Percentiles rank a stretch among this genome's conserved stretches.
These are phyloP conservation scores for Pitangus sulphuratus DNA, from an alignment of 2,797 vertebrate species.

Conservation along the genomic window DNA sequence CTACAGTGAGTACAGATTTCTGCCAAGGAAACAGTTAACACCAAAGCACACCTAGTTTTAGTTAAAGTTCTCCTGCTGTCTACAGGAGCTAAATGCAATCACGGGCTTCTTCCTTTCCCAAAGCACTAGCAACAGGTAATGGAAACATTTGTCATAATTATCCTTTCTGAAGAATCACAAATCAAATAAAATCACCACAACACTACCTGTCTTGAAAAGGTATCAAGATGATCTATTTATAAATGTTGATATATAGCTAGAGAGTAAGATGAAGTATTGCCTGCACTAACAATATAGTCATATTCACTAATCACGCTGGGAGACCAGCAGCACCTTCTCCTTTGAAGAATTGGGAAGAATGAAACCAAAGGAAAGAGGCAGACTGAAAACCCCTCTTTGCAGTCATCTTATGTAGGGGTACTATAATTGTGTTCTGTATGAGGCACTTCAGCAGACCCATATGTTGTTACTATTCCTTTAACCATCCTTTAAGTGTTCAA, in stretches of 20 bases:
- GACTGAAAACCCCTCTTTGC: not conserved
- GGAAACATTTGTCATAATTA: slow-evolving; percentile 63
- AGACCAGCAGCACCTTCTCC: not conserved
- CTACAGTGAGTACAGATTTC: not conserved
- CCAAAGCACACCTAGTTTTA: not conserved
- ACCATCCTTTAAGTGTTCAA: not conserved
- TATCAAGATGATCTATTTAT: slow-evolving; percentile 30
- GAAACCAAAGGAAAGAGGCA: not conserved
- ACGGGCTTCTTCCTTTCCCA: slow-evolving; percentile 12
- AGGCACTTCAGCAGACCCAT: not conserved
- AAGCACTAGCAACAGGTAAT: slow-evolving; percentile 33
- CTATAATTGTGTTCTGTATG: not conserved
- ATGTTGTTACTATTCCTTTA: not conserved
- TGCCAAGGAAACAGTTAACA: slow-evolving; percentile 25
- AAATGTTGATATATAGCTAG: slow-evolving; percentile 20
- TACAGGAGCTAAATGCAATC: slow-evolving; percentile 39
- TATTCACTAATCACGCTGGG: not conserved
- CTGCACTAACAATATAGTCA: not conserved
- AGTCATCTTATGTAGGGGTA: not conserved
- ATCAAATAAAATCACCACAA: slow-evolving; percentile 50
- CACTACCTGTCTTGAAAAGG: not conserved
- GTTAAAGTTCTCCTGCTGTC: slow-evolving; percentile 12
- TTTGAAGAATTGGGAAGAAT: not conserved
- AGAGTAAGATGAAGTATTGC: not conserved
- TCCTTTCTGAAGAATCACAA: not conserved